Percentiles rank a stretch among this genome's conserved stretches.
Conservation (phyloP, 2,888 invertebrate species). For the Isoperla grammatica region DNA sequence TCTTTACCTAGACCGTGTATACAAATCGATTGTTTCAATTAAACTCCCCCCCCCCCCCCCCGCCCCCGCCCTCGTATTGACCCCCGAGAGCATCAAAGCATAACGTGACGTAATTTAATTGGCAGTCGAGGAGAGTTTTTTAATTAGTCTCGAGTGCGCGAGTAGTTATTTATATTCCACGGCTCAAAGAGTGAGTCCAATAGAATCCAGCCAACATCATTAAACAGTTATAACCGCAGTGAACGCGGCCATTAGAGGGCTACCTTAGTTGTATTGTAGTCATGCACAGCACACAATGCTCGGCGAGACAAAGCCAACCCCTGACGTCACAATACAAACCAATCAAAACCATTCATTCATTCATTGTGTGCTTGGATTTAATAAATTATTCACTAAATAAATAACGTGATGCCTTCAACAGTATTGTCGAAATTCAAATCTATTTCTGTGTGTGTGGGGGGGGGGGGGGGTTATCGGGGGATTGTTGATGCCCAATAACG, state of each 20-base stretch:
- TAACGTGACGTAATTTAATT: slow-evolving; percentile 27
- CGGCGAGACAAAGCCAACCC: slow-evolving; percentile 3
- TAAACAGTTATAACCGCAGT: slow-evolving; percentile 18
- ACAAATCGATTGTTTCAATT: slow-evolving; percentile 23
- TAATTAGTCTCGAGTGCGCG: slow-evolving; percentile 25
- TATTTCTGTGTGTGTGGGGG: background rate
- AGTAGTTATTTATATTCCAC: slow-evolving; percentile 23
- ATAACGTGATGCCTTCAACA: slow-evolving; percentile 12
- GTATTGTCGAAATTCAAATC: slow-evolving; percentile 11
- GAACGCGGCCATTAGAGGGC: slow-evolving; percentile 15
- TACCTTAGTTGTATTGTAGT: slow-evolving; percentile 14
- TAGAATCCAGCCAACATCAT: slow-evolving; percentile 20
- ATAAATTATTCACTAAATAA: slow-evolving; percentile 18
- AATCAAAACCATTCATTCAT: slow-evolving; percentile 17
- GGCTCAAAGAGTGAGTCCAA: slow-evolving; percentile 28
- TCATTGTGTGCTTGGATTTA: slow-evolving; percentile 14
- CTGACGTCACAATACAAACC: slow-evolving; percentile 15
- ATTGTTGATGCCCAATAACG: no score
- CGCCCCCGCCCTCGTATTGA: slow-evolving; percentile 15
- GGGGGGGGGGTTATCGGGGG: no score
- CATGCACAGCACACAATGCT: slow-evolving; percentile 7
- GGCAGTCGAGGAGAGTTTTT: slow-evolving; percentile 24
- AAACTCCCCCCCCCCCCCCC: slow-evolving; percentile 19
- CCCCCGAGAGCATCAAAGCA: slow-evolving; percentile 27
- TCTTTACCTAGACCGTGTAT: slow-evolving; percentile 13